Evolutionary conservation across 2,113 vertebrate genomes (phyloP), one percentile per base, ranked within the genome.

Genomic region (Colius striatus): DNA sequence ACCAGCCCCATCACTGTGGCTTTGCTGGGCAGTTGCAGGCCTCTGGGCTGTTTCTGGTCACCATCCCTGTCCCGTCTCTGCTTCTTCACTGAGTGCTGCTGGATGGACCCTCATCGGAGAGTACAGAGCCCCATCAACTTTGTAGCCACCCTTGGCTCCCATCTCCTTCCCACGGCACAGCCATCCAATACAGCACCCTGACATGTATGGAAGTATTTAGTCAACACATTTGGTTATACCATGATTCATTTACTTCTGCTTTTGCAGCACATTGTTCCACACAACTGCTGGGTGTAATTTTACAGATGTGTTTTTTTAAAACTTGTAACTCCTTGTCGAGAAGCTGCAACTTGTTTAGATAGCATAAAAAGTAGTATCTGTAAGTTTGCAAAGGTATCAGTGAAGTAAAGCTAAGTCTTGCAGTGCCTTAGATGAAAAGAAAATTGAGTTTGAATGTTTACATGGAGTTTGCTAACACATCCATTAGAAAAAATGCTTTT

Each of bases 201-300:
- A 3, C 32, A 9, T 6, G 7, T 45, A 17, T 7, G 5, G 58
- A 75, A 23, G 13, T 34, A 23, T 38, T 32, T 25, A 30, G 3
- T 41, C 23, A 63, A 50, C 63, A 10, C 19, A 26, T 7, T 54
- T 27, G 27, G 11, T n/a, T n/a, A 36, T 36, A n/a, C 4, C 14
- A 41, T 7, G 8, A 8, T 13, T 89, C 21, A 43, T 57, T 63
- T 61, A 11, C 16, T 58, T 78, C n/a, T 63, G 36, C 3, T 12
- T 1, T n/a, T 75, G 57, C 9, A 32, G 11, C 5, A 45, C 23
- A 34, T 76, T 23, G 23, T 74, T 60, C n/a, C 20, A 74, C 18
- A 5, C 11, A 65, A 45, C 6, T 0, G 0, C 10, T 23, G 5
- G 20, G 19, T 32, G 36, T 7, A 9, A 7, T 47, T 94, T 65